Evolutionary conservation across 2,113 vertebrate genomes (phyloP), one percentile per base, ranked within the genome.

Genomic region (Petaurus breviceps): DNA sequence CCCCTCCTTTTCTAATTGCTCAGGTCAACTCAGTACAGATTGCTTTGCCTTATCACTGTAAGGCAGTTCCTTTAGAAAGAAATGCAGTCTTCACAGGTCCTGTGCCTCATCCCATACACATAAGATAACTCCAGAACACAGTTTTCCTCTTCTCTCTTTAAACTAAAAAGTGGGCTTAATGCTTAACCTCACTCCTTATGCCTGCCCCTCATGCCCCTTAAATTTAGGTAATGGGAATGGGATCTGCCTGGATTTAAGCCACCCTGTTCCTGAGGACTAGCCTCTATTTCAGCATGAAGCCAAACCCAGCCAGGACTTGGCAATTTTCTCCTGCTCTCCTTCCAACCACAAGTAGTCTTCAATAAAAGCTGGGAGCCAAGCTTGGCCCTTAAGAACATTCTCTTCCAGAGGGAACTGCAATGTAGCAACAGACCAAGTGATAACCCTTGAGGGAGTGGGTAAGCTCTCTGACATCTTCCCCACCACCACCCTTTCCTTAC

Each of bases 291-390:
- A 96, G 96, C 96, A 92, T 0, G 0, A 90, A 94, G 94, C 97
- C 96, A 90, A 93, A 49, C 89, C 84, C 95, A 51, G 92, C 96
- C 96, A 92, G 92, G 53, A 91, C 54, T 96, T 84, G 68, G 68
- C 68, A 43, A 84, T 95, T 97, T 96, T 97, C 94, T 98, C 95
- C 90, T 96, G 95, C 96, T 97, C 96, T 97, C 61, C 93, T 97
- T 96, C 96, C 94, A 96, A 95, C 52, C 89, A 92, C 96, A 97
- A 95, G 97, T 97, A 97, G 96, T 97, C 96, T 97, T 95, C 92
- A 96, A 84, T 92, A 96, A 96, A 95, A 95, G 96, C 3, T 37
- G 53, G 51, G 89, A 84, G 95, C 92, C 92, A 96, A 94, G 94
- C 97, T 97, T 90, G 96, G 96, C 94, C 96, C 95, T 61, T 23